Conservation (phyloP, 2,888 invertebrate genomes). For the Synanthedon tipuliformis region DNA sequence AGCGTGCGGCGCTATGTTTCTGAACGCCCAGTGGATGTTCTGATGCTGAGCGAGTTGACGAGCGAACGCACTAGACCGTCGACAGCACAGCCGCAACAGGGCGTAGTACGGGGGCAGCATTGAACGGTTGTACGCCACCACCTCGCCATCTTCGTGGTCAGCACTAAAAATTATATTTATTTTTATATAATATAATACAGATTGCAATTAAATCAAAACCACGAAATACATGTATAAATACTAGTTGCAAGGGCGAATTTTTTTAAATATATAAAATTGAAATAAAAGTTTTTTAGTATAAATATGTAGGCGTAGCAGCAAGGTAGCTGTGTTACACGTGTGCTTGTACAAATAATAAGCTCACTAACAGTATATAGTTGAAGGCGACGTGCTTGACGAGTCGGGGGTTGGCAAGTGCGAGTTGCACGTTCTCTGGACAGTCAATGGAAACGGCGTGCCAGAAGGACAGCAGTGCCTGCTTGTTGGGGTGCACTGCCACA, state of each 20-base stretch:
- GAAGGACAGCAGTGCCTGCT: conserved; percentile 90
- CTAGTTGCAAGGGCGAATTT: too few relatives aligned
- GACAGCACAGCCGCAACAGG: conserved; percentile 88
- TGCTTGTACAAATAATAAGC: neutral
- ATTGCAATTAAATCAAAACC: too few relatives aligned
- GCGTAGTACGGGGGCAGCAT: conserved; percentile 96
- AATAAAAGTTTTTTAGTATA: too few relatives aligned
- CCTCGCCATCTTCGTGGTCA: conserved; percentile 96
- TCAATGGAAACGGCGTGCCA: conserved; percentile 95
- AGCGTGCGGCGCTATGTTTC: conserved; percentile 96
- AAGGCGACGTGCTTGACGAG: conserved; percentile 95
- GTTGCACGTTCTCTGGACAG: conserved; percentile 91
- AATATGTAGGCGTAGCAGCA: too few relatives aligned
- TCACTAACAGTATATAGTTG: conserved; percentile 92
- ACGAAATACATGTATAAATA: too few relatives aligned
- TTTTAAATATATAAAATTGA: too few relatives aligned
- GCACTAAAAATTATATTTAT: conserved; percentile 70
- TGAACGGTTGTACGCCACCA: conserved; percentile 91
- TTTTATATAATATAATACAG: too few relatives aligned
- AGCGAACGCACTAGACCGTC: conserved; percentile 87
- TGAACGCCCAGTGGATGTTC: conserved; percentile 96
- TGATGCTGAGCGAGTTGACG: conserved; percentile 91
- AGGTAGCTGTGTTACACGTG: too few relatives aligned
- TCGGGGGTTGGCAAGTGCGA: conserved; percentile 87
- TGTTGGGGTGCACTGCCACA: conserved; percentile 94